These are phyloP conservation scores for Lepas anatifera DNA, from an alignment of 2,888 invertebrate genomes.

Conservation along the genomic window DNA sequence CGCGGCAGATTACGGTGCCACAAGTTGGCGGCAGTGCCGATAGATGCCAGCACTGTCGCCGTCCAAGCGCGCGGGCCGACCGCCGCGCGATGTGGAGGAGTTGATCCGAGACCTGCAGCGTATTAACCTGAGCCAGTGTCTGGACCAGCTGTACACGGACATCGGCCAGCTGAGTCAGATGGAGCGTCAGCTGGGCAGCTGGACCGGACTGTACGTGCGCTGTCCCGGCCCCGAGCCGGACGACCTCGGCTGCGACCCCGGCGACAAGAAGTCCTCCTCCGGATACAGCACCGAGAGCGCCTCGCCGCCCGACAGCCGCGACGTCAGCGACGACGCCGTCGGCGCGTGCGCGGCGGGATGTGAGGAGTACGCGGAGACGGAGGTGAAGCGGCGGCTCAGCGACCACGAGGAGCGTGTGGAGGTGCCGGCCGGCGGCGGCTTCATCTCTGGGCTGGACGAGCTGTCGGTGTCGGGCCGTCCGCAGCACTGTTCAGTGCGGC, in stretches of 20 bases:
- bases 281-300: constrained; percentile 9
- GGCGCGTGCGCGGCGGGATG: not conserved
- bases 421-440: too few species aligned
- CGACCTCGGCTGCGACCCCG: not conserved
- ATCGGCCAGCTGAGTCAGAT: constrained; percentile 1
- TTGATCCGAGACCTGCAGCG: constrained; percentile 11
- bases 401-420: not conserved
- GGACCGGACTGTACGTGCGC: constrained; percentile 2
- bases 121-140: not conserved
- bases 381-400: not conserved
- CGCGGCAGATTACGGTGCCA: not conserved
- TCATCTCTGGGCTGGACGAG: not conserved
- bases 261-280: constrained; percentile 13
- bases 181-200: not conserved
- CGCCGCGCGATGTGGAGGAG: not conserved
- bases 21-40: not conserved
- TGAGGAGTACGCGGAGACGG: not conserved
- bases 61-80: not conserved
- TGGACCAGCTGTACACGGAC: constrained; percentile 12
- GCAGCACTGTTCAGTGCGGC: not conserved
- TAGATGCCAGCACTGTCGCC: constrained; percentile 3
- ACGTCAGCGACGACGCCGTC: not conserved
- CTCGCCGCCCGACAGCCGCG: constrained; percentile 5
- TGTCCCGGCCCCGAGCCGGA: not conserved
- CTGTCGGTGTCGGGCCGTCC: not conserved